A percentile compares a stretch with the other conserved stretches of the same genome.
These are phyloP conservation scores for Tenebrio molitor DNA, from an alignment of 1,140 invertebrate genomes.

Conservation along the genomic window DNA sequence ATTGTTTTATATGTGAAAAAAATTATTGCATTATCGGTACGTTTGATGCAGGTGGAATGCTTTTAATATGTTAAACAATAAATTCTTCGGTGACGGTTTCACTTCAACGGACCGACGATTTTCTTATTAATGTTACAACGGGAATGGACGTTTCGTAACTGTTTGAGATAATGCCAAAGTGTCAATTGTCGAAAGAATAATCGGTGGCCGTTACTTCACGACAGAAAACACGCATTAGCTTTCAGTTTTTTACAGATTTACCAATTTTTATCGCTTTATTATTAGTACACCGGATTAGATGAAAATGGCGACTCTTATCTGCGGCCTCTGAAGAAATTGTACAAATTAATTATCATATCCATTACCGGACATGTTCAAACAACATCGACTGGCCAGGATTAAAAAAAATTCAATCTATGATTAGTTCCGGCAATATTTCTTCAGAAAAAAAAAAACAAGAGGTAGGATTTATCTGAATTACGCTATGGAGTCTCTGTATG, in stretches of 20 bases:
- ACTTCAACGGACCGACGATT: slow-evolving; percentile 28
- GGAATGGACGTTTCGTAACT: slow-evolving; percentile 30
- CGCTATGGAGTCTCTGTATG: too few species aligned
- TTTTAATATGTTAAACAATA: slow-evolving; percentile 41
- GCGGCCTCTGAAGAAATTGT: too few species aligned
- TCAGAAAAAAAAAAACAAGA: too few species aligned
- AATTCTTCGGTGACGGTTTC: slow-evolving; percentile 35
- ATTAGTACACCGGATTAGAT: neutral
- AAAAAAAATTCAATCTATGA: too few species aligned
- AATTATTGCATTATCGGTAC: slow-evolving; percentile 34
- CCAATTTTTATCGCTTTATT: slow-evolving; percentile 1
- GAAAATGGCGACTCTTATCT: too few species aligned
- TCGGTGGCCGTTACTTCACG: neutral
- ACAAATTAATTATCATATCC: too few species aligned
- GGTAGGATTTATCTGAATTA: too few species aligned
- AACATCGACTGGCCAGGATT: too few species aligned
- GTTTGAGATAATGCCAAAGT: slow-evolving; percentile 31
- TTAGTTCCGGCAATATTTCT: too few species aligned
- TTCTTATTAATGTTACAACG: slow-evolving; percentile 16
- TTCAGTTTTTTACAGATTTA: slow-evolving; percentile 26
- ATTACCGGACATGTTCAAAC: too few species aligned
- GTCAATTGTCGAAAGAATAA: slow-evolving; percentile 22
- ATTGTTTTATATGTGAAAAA: slow-evolving; percentile 23
- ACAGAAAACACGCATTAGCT: slow-evolving; percentile 8
- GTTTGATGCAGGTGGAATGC: slow-evolving; percentile 39